A percentile compares a stretch with the other conserved stretches of the same genome.
These are phyloP conservation scores for Onthophagus sagittarius DNA, from an alignment of 2,888 invertebrate species.

Conservation along the genomic window DNA sequence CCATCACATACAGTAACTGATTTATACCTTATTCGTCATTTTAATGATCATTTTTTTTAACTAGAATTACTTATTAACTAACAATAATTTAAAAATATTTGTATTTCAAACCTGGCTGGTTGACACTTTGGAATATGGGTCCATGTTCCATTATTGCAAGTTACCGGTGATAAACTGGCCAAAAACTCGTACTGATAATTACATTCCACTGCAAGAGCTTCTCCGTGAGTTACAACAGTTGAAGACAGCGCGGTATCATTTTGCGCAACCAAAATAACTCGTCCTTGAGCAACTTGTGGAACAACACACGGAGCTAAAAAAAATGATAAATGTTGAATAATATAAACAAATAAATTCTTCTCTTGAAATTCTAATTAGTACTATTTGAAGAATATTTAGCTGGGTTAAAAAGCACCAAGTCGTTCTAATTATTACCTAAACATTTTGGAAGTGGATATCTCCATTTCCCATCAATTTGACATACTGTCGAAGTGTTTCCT, in stretches of 20 bases:
- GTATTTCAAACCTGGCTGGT: constrained; percentile 60
- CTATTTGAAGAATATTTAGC: not conserved
- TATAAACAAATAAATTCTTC: not conserved
- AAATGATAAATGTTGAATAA: not conserved
- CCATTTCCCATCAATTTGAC: constrained; percentile 93
- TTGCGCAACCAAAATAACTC: constrained; percentile 59
- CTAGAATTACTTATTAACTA: not conserved
- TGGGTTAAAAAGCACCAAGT: not conserved
- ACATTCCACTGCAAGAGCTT: constrained; percentile 72
- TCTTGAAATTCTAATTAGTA: not conserved
- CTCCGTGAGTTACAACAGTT: constrained; percentile 67
- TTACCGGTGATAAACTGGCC: constrained; percentile 68
- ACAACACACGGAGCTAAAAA: constrained; percentile 85
- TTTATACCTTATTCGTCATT: too few relatives aligned
- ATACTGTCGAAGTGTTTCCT: constrained; percentile 85
- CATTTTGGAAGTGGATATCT: constrained; percentile 90
- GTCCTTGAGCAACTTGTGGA: constrained; percentile 79
- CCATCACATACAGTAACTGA: too few relatives aligned
- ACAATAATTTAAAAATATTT: not conserved
- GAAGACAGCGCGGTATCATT: constrained; percentile 55
- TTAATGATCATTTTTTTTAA: not conserved
- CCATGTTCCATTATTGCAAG: constrained; percentile 96
- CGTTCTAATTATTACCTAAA: constrained; percentile 56
- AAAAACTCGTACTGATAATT: constrained; percentile 82
- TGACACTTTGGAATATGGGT: constrained; percentile 84